Evolutionary conservation across 2,797 vertebrate species (phyloP), one percentile per base, ranked within the genome.

Genomic region (Hydrocynus forskahlii): DNA sequence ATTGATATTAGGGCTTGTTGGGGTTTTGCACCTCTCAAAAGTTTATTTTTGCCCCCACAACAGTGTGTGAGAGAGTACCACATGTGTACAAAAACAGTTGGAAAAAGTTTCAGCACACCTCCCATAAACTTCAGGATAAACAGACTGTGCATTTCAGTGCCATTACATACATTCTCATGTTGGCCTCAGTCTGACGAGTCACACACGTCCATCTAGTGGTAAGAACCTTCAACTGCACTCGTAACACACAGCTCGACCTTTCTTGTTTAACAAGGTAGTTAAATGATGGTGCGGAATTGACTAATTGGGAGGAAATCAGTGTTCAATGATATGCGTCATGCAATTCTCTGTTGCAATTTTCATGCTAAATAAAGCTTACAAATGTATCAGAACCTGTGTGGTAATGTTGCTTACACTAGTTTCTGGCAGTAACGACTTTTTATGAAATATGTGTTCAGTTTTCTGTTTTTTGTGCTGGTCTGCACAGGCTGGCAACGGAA

Each of bases 171-270:
- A 54, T 60, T 78, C 23, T 25, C 14, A 59, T 54, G 10, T 63
- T 75, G 10, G 63, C 79, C 48, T 52, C 48, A 35, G 35, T 35
- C 35, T 35, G 35, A 35, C 35, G 62, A 82, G 84, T 87, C 75
- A 23, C 83, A 81, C 85, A 83, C 90, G 91, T 92, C 93, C 93
- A 92, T 93, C 93, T 94, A 88, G 92, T 94, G 94, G 94, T 83
- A 86, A 84, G 85, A 84, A 23, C 2, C 78, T 68, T 73, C 81
- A 78, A 94, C 87, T 94, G 88, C 93, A 92, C 64, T 70, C 71
- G 67, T 55, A 19, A 40, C 29, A 64, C 59, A 66, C 60, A 0
- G 7, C 19, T 45, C 19, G 3, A 2, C 12, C 63, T 17, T 64
- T 2, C 7, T 10, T 40, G 66, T 68, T 68, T 10, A 45, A 66